Evolutionary conservation across 2,888 invertebrate species (phyloP), one percentile per base, ranked within the genome.

Genomic region (Campopleginae sp.): DNA sequence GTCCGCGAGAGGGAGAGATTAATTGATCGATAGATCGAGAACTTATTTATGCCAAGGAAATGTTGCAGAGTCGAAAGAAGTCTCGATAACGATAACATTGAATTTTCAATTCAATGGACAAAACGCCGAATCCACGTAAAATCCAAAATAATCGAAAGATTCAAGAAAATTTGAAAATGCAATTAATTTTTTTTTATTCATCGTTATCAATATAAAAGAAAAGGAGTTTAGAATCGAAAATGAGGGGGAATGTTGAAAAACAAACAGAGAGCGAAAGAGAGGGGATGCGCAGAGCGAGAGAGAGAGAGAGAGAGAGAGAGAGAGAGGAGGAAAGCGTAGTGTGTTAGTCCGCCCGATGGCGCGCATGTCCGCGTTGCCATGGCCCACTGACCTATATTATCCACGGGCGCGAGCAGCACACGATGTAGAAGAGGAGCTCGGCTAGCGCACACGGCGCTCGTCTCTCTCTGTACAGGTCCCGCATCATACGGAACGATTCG

Each of bases 351-450:
- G 76, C 81, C 85, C 87, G 86, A 82, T 83, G 86, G 89, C 91
- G 93, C 92, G 93, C 93, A 93, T 92, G 93, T 92, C 92, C 91
- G 92, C 90, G 92, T 92, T 91, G 91, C 91, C 92, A 90, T 90
- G 93, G 93, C 93, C 93, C 91, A 93, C 93, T 94, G 92, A 93
- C 93, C 93, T 92, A 93, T 93, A 93, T 93, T 92, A 88, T 88
- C 89, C 89, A 87, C 90, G 74, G 82, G 82, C 85, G 80, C 63
- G 82, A 78, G 65, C 66, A 58, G 58, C 58, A 58, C 71, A 71
- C 48, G 46, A 90, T 90, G 91, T 91, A 91, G 92, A 91, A 58
- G 58, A 58, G 58, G 27, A 58, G 91, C 71, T 79, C 79, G 58
- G 72, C 72, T 89, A 90, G 76, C 66, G 71, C 61, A 88, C 87